Percentiles rank a stretch among this genome's conserved stretches.
Conservation (phyloP, 2,888 invertebrate genomes). For the Eustalomyia histrio region DNA sequence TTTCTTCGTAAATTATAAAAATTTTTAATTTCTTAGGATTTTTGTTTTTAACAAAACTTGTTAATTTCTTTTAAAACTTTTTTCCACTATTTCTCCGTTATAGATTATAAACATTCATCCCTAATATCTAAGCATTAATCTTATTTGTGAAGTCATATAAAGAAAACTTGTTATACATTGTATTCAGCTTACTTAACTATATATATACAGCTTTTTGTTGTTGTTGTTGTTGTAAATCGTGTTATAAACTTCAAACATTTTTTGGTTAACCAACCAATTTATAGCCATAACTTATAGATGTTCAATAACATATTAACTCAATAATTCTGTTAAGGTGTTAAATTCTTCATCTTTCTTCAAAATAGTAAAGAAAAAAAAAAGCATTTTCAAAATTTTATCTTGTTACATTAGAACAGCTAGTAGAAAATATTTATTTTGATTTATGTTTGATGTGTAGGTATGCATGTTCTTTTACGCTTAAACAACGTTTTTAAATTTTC, state of each 20-base stretch:
- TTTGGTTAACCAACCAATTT: constrained; percentile 54
- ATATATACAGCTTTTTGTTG: no score
- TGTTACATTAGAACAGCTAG: constrained; percentile 64
- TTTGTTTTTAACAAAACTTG: no score
- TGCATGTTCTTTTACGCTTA: constrained; percentile 54
- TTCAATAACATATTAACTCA: constrained; percentile 64
- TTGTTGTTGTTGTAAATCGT: constrained; percentile 36
- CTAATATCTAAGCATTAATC: constrained; percentile 50
- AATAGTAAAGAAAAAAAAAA: not conserved
- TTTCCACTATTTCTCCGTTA: not conserved
- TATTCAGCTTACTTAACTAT: no score
- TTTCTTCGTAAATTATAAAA: not conserved
- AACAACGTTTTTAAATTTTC: not conserved
- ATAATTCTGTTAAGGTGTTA: constrained; percentile 74
- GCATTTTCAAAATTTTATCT: constrained; percentile 77
- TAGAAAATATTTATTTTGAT: constrained; percentile 57
- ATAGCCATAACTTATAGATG: constrained; percentile 60
- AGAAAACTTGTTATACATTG: constrained; percentile 41
- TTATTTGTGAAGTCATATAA: constrained; percentile 6
- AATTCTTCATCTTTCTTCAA: constrained; percentile 36
- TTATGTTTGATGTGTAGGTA: constrained; percentile 66
- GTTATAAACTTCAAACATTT: constrained; percentile 49
- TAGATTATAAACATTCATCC: constrained; percentile 34
- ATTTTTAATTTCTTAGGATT: not conserved
- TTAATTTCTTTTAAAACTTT: constrained; percentile 1